Percentiles rank a stretch among this genome's conserved stretches.
Evolutionary conservation across 2,797 vertebrate genomes (phyloP).

Genomic region (Rhinatrema bivittatum): DNA sequence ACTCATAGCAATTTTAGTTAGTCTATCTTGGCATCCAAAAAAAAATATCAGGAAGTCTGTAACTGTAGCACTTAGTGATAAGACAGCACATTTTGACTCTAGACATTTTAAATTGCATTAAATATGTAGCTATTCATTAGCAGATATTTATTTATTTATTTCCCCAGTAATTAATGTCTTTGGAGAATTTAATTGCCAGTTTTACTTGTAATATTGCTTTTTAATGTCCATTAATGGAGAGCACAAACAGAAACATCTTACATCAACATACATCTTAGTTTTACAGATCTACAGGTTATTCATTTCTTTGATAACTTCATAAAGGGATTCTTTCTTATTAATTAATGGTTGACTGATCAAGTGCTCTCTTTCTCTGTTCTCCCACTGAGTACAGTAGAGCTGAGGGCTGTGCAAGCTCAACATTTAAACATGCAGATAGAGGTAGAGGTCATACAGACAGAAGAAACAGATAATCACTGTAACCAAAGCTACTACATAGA

Average conservation of each 20-base stretch:
- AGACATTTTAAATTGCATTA: slow-evolving; percentile 16
- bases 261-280: background rate
- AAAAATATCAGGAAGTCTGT: background rate
- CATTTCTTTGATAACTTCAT: no score
- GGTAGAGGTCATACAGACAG: no score
- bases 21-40: no score
- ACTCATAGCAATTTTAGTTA: no score
- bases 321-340: no score
- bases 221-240: slow-evolving; percentile 30
- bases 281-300: background rate
- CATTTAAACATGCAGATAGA: no score
- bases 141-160: slow-evolving; percentile 20
- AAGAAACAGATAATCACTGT: no score
- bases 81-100: background rate
- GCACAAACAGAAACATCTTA: slow-evolving; percentile 27
- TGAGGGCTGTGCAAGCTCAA: no score
- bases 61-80: background rate
- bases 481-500: no score
- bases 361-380: no score
- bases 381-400: no score
- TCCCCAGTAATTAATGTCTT: slow-evolving; percentile 30
- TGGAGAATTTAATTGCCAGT: slow-evolving; percentile 30
- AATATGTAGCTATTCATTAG: slow-evolving; percentile 22
- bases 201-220: slow-evolving; percentile 34
- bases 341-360: no score